These are phyloP conservation scores for Xenopus tropicalis DNA, from an alignment of 2,113 vertebrate genomes.

Conservation along the genomic window DNA sequence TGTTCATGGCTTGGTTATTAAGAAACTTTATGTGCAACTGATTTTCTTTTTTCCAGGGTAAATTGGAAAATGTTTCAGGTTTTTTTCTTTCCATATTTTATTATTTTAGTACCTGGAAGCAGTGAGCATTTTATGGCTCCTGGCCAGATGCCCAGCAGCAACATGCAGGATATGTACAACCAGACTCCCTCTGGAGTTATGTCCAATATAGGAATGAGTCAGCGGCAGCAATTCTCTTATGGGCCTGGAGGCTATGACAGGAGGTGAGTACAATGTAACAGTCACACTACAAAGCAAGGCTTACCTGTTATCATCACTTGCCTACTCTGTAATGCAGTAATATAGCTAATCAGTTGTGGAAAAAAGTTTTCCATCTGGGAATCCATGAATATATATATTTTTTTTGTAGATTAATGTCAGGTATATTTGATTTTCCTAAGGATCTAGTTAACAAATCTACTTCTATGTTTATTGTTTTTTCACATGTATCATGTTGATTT, in stretches of 20 bases:
- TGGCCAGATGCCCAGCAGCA: conserved; percentile 80
- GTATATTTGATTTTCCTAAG: too few relatives aligned
- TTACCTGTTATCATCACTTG: too few relatives aligned
- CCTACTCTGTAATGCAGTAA: too few relatives aligned
- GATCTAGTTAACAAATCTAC: too few relatives aligned
- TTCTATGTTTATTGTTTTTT: too few relatives aligned
- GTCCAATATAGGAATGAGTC: conserved; percentile 81
- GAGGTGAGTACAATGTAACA: conserved; percentile 68
- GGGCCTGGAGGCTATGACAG: conserved; percentile 83
- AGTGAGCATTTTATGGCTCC: conserved; percentile 86
- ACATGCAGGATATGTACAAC: conserved; percentile 89
- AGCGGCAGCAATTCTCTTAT: conserved; percentile 88
- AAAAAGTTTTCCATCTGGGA: too few relatives aligned
- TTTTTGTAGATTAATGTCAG: too few relatives aligned
- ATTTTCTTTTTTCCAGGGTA: conserved; percentile 34
- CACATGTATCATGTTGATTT: too few relatives aligned
- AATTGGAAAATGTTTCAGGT: conserved; percentile 38
- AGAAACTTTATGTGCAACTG: conserved; percentile 37
- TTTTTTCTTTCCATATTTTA: conserved; percentile 15
- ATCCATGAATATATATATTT: too few relatives aligned
- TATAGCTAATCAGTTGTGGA: too few relatives aligned
- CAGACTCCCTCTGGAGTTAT: conserved; percentile 77
- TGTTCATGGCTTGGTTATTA: conserved; percentile 47
- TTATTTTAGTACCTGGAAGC: conserved; percentile 78
- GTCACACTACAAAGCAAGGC: conserved; percentile 16